A percentile compares a stretch with the other conserved stretches of the same genome.
Evolutionary conservation across 2,888 invertebrate genomes (phyloP).

Genomic region (Leptopilina drosophilae): DNA sequence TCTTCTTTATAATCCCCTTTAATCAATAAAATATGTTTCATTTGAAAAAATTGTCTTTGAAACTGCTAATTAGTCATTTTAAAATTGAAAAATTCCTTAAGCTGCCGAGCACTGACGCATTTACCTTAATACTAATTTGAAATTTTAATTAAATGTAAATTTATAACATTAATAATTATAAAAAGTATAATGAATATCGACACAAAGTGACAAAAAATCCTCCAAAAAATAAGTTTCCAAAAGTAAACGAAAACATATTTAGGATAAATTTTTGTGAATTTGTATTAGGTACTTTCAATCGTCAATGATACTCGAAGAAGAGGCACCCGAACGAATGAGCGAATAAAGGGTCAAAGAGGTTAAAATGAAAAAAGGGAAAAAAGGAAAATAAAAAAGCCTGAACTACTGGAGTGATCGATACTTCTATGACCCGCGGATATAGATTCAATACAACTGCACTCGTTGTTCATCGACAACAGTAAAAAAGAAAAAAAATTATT

Average conservation of each 20-base stretch:
- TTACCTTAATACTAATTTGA: too few species aligned
- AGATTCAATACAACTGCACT: constrained; percentile 57
- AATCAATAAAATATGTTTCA: too few species aligned
- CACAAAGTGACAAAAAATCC: too few species aligned
- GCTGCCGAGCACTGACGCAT: too few species aligned
- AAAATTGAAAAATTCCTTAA: too few species aligned
- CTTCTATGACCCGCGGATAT: constrained; percentile 64
- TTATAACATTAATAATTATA: too few species aligned
- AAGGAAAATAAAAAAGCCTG: constrained; percentile 57
- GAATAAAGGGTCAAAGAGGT: constrained; percentile 65
- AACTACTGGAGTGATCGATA: constrained; percentile 69
- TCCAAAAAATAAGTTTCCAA: too few species aligned
- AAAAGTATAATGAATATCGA: too few species aligned
- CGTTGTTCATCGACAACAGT: constrained; percentile 37
- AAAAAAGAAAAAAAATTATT: not conserved
- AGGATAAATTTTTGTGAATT: constrained; percentile 29
- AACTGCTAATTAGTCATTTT: too few species aligned
- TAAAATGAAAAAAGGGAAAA: constrained; percentile 66
- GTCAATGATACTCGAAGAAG: constrained; percentile 69
- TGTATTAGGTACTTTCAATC: constrained; percentile 8
- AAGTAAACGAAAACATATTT: not conserved
- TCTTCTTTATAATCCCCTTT: too few species aligned
- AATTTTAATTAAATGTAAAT: too few species aligned
- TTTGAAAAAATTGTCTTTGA: too few species aligned
- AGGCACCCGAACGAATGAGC: constrained; percentile 56